Evolutionary conservation across 2,888 invertebrate species (phyloP), one percentile per base, ranked within the genome.

Genomic region (Melinopterus prodromus): DNA sequence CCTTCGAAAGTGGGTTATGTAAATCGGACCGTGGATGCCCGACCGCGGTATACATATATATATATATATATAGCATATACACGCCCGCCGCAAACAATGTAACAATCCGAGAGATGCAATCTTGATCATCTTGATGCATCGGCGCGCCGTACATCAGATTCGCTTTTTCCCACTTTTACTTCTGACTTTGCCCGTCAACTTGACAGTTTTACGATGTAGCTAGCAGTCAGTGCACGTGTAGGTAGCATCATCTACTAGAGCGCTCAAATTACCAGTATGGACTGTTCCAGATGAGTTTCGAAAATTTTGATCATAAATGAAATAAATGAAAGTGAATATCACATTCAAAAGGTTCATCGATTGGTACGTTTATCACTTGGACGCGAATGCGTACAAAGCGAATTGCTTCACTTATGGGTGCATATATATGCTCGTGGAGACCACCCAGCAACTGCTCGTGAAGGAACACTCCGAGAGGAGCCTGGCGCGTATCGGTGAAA

Each of bases 1-100:
- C 71, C 16, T 71, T 16, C 71, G 74, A 74, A 74, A 74, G 74
- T 74, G 74, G 74, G 74, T 74, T 74, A 74, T 74, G 74, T 74
- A 74, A 74, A 74, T 74, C 74, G 35, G 74, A 74, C 74, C 74
- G 74, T 74, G 74, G 35, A 37, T 35, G 37, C 74, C 37, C 74
- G 74, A 35, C 74, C n/a, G 74, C 26, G 26, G 26, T 36, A n/a
- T n/a, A 74, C 74, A n/a, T 26, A 36, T 53, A 12, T 53, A 53
- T 53, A 12, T 53, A 53, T 1, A 53, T 53, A 53, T 53, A 74
- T 35, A 74, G 74, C 36, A 35, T 74, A 37, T n/a, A 74, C 26
- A 71, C 35, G 35, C 71, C 26, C 71, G 16, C 37, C 74, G 36
- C 37, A 15, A 74, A 74, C 74, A 74, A 74, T 74, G 74, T 35